Evolutionary conservation across 2,888 invertebrate genomes (phyloP).

Genomic region (Mantis religiosa): DNA sequence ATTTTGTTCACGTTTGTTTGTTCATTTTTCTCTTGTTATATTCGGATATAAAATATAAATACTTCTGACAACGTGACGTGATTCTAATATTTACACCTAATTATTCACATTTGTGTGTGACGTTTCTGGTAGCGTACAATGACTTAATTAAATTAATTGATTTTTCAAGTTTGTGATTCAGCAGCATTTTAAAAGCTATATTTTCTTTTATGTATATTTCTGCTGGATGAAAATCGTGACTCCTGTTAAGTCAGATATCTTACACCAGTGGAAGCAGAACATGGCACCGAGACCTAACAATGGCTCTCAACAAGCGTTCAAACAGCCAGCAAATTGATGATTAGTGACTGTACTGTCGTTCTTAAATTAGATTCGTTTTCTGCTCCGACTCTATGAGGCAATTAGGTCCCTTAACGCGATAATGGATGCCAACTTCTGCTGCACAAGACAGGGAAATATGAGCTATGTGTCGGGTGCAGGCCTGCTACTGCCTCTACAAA

Average conservation of each 20-base stretch:
- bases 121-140: no score
- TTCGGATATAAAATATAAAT: no score
- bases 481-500: neutral
- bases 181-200: no score
- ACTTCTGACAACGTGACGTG: no score
- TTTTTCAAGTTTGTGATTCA: no score
- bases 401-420: neutral
- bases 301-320: neutral
- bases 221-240: no score
- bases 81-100: no score
- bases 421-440: neutral
- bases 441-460: neutral
- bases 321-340: neutral
- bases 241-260: neutral
- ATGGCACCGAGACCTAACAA: neutral
- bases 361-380: neutral
- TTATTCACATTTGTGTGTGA: no score
- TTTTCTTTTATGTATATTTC: no score
- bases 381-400: neutral
- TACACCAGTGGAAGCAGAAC: neutral
- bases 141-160: no score
- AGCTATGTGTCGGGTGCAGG: neutral
- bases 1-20: no score
- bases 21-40: no score
- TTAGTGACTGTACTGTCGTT: neutral